These are phyloP conservation scores for Gorsachius goisagi DNA, from an alignment of 2,113 vertebrate species.

Conservation along the genomic window DNA sequence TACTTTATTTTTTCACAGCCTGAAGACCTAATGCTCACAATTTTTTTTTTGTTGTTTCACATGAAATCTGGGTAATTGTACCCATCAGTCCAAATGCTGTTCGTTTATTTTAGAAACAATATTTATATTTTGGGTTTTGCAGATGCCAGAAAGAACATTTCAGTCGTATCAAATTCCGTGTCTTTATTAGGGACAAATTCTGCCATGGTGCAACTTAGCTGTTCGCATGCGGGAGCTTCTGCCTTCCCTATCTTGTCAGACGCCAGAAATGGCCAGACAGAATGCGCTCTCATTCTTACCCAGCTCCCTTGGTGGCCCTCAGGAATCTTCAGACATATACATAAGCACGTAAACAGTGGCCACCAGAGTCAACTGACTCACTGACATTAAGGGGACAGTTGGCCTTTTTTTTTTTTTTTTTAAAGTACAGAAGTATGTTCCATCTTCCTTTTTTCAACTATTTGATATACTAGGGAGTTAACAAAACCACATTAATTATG, in stretches of 20 bases:
- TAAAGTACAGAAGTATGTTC: neutral
- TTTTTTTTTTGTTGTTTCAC: neutral
- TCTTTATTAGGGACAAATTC: neutral
- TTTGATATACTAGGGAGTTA: neutral
- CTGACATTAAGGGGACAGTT: neutral
- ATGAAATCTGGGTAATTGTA: neutral
- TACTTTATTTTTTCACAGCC: conserved; percentile 4
- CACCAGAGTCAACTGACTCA: neutral
- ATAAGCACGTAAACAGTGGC: neutral
- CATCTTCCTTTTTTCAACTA: neutral
- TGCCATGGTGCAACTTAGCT: neutral
- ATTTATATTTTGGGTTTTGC: neutral
- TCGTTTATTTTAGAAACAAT: neutral
- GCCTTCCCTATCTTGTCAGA: neutral
- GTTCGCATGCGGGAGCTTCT: neutral
- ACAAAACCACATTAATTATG: neutral
- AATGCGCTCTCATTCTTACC: neutral
- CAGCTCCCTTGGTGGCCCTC: neutral
- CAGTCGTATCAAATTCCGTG: neutral
- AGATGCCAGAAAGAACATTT: neutral
- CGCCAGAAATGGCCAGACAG: neutral
- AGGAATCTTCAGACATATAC: neutral
- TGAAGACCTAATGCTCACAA: neutral
- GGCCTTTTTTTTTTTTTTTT: neutral
- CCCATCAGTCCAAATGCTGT: neutral